phyloP scores from a whole-genome alignment of 92 coral and sea anemone genomes.

The Epizoanthus ramosus region DNA sequence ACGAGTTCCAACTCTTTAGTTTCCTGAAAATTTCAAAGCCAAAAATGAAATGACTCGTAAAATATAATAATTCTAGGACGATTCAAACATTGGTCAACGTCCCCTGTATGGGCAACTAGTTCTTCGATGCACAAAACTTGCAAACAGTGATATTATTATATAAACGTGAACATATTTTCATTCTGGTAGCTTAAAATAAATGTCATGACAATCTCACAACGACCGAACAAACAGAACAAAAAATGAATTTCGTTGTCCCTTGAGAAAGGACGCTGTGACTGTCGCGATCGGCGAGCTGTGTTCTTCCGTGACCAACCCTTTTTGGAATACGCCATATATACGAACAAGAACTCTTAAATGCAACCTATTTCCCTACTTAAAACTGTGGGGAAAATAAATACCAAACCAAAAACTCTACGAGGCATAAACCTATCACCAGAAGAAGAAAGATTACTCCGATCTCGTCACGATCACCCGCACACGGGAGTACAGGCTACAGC shows the following conservation, averaged over 20 bases:
- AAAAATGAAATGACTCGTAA: neutral
- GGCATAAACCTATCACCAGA: slow-evolving; percentile 13
- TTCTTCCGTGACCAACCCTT: too few species aligned
- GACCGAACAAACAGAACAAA: too few species aligned
- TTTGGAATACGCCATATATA: too few species aligned
- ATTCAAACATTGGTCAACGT: neutral
- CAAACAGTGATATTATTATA: neutral
- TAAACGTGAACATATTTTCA: neutral
- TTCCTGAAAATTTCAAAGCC: slow-evolving; percentile 8
- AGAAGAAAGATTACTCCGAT: slow-evolving; percentile 8
- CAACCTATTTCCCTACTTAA: too few species aligned
- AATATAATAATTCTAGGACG: neutral
- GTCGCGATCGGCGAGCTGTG: too few species aligned
- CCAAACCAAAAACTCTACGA: neutral
- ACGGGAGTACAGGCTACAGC: neutral
- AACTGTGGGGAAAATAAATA: too few species aligned
- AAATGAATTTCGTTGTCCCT: too few species aligned
- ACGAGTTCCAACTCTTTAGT: neutral
- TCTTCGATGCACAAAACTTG: neutral
- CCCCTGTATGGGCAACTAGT: neutral
- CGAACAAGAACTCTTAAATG: too few species aligned
- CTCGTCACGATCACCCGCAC: neutral
- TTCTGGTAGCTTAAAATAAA: neutral
- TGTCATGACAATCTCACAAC: too few species aligned
- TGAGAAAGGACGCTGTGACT: too few species aligned